Evolutionary conservation across 2,113 vertebrate genomes (phyloP), one percentile per base, ranked within the genome.

Genomic region (Hemiprocne comata): DNA sequence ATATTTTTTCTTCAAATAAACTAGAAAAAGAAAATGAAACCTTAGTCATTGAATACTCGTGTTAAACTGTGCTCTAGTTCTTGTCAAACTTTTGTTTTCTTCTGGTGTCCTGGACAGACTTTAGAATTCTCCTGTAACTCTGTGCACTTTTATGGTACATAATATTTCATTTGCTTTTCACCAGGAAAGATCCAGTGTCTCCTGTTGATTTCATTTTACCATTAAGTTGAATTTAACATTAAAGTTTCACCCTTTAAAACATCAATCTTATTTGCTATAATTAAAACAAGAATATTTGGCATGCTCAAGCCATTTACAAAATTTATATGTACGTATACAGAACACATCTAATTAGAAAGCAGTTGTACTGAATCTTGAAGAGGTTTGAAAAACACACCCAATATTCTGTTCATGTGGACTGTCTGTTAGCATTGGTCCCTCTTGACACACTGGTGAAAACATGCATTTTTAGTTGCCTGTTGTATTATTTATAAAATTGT

Each of bases 201-300:
- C 62, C 69, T 69, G 44, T 20, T 71, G 26, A 72, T 62, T 90
- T 46, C 6, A 69, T 89, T 94, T 97, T 94, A 48, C n/a, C 12
- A 9, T 95, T 96, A 88, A 95, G 95, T 87, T 75, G 40, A 95
- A 94, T 94, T 94, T 74, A 91, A 29, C 69, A 78, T 84, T 86
- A 89, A 94, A 91, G 9, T 51, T 95, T 93, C 79, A 88, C 23
- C 91, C 74, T 85, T 73, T 67, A 34, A 94, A 90, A 50, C 64
- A 94, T 95, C 34, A 42, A 2, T 97, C 69, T 96, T 95, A 77
- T 92, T 94, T 90, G 33, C 57, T 96, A 69, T 95, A 95, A 97
- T 97, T 96, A 96, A 96, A 97, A 94, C 54, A 93, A 96, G 76
- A 97, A 81, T 94, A 95, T 90, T 70, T 96, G 87, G n/a, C 89